Base-by-base conservation (phyloP, 1,140 invertebrate genomes). In the Saccostrea glomerata region DNA sequence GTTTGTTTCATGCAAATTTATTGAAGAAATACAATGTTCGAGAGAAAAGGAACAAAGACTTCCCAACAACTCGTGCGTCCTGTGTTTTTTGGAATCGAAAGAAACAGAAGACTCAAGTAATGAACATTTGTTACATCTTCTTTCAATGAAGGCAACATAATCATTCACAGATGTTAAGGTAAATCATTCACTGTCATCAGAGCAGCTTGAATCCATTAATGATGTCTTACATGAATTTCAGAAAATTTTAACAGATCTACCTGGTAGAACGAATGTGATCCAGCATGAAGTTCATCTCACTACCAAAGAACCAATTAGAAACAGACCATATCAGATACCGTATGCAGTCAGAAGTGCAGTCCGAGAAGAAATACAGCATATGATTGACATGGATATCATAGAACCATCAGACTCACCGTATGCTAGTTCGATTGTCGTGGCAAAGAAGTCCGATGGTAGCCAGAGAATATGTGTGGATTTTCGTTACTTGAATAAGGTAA, bases 311-410 rank as follows among this genome's bases (percentile, higher is more conserved):
- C 84, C 87, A 9, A 77, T 91, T 9, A 40, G 73, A 20, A 30
- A 58, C 17, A 86, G 58, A 85, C 85, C 73, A 20, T 87, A 90
- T 25, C 92, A 92, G 17, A 89, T 96, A 25, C 94, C 94, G 2
- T 94, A 93, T 90, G 93, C 94, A n/a, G 84, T 95, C 1, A 90
- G 90, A 87, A 86, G 93, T 30, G 89, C 90, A 63, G 87, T 95
- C 12, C 91, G 95, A 2, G 36, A 92, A 15, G 93, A 96, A 87
- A 36, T 95, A 30, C 88, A 93, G 20, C 88, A 91, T n/a, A 90
- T 96, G 82, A 91, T 94, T 40, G 54, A 90, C 13, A 88, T 94
- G 91, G 30, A 36, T 36, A 36, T 95, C n/a, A 36, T 36, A 0
- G 30, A 36, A 36, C 30, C 30, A 36, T 36, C 30, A 36, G 30